Percentiles rank a stretch among this genome's conserved stretches.
Conservation (phyloP, 2,888 invertebrate genomes). For the Pollenia griseotomentosa region DNA sequence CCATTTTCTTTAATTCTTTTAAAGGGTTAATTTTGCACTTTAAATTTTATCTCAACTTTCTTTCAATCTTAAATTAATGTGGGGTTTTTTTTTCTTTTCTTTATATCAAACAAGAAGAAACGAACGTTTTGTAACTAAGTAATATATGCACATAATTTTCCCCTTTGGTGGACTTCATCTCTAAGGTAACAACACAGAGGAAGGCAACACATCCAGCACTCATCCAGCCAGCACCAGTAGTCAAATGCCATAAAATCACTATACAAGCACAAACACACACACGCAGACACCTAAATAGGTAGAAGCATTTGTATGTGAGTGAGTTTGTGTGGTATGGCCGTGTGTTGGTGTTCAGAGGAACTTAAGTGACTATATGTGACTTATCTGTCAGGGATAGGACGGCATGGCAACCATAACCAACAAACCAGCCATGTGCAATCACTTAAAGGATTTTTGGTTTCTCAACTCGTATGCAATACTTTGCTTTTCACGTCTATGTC, state of each 20-base stretch:
- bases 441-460: conserved; percentile 52
- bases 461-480: neutral
- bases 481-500: neutral
- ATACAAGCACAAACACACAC: neutral
- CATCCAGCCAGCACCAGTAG: neutral
- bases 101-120: neutral
- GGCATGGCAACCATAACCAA: conserved; percentile 40
- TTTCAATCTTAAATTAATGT: conserved; percentile 19
- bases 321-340: neutral
- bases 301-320: neutral
- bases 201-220: conserved; percentile 2
- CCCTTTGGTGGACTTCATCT: conserved; percentile 40
- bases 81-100: neutral
- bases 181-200: conserved; percentile 41
- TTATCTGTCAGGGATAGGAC: conserved; percentile 43
- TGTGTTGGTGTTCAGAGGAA: neutral
- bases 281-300: neutral
- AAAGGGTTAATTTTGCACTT: conserved; percentile 37
- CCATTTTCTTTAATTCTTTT: neutral
- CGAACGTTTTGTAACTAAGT: conserved; percentile 8
- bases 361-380: conserved; percentile 34
- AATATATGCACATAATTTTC: conserved; percentile 53
- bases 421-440: conserved; percentile 35
- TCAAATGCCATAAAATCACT: conserved; percentile 40
- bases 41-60: conserved; percentile 12